Percentiles rank a stretch among this genome's conserved stretches.
phyloP scores from a whole-genome alignment of 2,113 vertebrate genomes.

The Pelvicachromis taeniatus region DNA sequence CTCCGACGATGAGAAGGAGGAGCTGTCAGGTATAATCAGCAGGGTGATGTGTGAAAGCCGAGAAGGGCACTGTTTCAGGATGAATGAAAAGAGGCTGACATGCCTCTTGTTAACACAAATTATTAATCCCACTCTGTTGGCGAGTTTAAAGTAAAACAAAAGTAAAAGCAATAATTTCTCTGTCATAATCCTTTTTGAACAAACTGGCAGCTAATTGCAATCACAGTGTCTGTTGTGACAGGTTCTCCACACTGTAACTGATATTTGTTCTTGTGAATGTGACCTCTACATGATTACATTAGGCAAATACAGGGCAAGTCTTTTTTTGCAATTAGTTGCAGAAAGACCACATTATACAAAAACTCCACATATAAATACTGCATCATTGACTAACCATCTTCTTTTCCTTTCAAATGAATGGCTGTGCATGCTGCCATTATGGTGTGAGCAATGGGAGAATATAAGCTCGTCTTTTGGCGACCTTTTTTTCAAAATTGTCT shows the following conservation, averaged over 20 bases:
- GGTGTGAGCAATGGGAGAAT: not conserved
- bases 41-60: slow-evolving; percentile 22
- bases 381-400: not conserved
- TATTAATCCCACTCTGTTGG: slow-evolving; percentile 34
- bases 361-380: not conserved
- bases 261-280: not conserved
- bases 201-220: not conserved
- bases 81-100: slow-evolving; percentile 25
- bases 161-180: slow-evolving; percentile 22
- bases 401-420: slow-evolving; percentile 38
- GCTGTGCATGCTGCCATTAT: not conserved
- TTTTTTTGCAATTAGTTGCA: not conserved
- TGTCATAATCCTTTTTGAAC: not conserved
- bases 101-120: slow-evolving; percentile 52
- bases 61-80: slow-evolving; percentile 33
- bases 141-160: slow-evolving; percentile 23
- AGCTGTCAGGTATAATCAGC: slow-evolving; percentile 52
- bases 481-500: not conserved
- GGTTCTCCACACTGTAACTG: not conserved
- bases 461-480: not conserved
- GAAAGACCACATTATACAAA: slow-evolving; percentile 36
- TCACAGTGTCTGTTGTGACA: not conserved
- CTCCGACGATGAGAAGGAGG: slow-evolving; percentile 39
- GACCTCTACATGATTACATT: slow-evolving; percentile 25
- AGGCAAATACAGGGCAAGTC: slow-evolving; percentile 11